These are phyloP conservation scores for Actinia equina DNA, from an alignment of 64 coral and sea anemone species.

Conservation along the genomic window DNA sequence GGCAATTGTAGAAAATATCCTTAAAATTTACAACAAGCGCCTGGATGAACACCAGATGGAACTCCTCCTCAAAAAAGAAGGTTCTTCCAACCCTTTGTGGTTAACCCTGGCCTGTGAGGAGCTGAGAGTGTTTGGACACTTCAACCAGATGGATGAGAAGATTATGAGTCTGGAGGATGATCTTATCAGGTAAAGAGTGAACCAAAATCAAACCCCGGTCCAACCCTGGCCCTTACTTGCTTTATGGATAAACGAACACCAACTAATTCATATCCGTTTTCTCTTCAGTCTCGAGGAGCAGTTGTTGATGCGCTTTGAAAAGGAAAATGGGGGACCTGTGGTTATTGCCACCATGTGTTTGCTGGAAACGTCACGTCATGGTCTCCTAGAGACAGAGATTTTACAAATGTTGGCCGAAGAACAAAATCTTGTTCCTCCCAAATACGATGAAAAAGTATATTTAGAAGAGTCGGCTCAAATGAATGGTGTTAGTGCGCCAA, in stretches of 20 bases:
- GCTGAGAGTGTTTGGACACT: conserved; percentile 88
- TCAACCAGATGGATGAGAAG: conserved; percentile 93
- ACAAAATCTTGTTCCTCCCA: conserved; percentile 52
- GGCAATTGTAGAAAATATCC: conserved; percentile 94
- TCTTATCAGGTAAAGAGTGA: conserved; percentile 61
- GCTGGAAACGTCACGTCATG: conserved; percentile 94
- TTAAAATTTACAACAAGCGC: conserved; percentile 90
- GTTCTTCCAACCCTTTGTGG: conserved; percentile 94
- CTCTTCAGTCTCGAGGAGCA: conserved; percentile 87
- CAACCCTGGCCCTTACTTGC: too few relatives aligned
- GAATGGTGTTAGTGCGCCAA: not conserved
- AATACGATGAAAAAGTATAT: conserved; percentile 31
- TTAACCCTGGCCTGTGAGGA: conserved; percentile 93
- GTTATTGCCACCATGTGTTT: conserved; percentile 90
- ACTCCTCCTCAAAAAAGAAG: conserved; percentile 78
- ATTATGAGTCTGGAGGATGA: conserved; percentile 83
- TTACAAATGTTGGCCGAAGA: conserved; percentile 92
- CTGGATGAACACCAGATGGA: conserved; percentile 91
- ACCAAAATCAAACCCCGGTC: too few relatives aligned
- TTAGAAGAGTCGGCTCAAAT: not conserved
- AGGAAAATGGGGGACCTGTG: conserved; percentile 88
- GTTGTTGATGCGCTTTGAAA: conserved; percentile 88
- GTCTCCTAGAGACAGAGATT: conserved; percentile 90
- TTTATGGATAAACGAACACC: not conserved
- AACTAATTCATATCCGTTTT: not conserved